These are phyloP conservation scores for Amphipoea lucens DNA, from an alignment of 2,888 invertebrate species.

Conservation along the genomic window DNA sequence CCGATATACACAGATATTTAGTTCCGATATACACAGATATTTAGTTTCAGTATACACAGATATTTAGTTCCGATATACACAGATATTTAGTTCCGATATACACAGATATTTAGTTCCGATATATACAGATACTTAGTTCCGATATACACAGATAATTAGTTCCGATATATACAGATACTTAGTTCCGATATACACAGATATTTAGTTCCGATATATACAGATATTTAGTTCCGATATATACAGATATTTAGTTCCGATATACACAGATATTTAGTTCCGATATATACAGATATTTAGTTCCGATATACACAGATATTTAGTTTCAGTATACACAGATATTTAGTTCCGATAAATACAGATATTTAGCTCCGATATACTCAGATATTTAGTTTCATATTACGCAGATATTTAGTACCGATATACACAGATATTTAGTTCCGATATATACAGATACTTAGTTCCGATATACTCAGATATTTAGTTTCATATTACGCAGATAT, in stretches of 20 bases:
- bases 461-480: not conserved
- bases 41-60: not conserved
- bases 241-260: not conserved
- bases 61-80: not conserved
- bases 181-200: too few relatives aligned
- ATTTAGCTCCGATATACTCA: not conserved
- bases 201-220: too few relatives aligned
- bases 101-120: not conserved
- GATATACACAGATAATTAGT: too few relatives aligned
- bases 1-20: not conserved
- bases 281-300: not conserved
- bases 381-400: not conserved
- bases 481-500: not conserved
- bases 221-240: not conserved
- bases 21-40: not conserved
- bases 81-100: not conserved
- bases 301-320: not conserved
- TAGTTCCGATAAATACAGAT: not conserved
- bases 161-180: too few relatives aligned
- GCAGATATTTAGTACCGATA: not conserved
- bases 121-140: too few relatives aligned
- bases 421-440: not conserved
- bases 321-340: not conserved
- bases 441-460: not conserved
- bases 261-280: not conserved